phyloP scores from a whole-genome alignment of 2,797 vertebrate species.

The Rachycentron canadum region DNA sequence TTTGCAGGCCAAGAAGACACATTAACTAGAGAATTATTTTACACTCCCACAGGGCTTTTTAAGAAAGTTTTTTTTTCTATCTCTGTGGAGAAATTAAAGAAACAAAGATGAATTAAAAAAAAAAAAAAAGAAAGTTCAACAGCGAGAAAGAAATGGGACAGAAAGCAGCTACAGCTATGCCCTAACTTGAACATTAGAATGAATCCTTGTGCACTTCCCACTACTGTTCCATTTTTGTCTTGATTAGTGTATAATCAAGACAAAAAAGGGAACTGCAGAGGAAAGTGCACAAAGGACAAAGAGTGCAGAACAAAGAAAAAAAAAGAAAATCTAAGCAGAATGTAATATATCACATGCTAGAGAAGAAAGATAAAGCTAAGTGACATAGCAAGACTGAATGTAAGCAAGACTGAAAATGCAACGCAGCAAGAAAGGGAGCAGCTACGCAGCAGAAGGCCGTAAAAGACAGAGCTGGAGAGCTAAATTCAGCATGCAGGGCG shows the following conservation, averaged over 20 bases:
- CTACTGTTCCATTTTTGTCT: slow-evolving; percentile 1
- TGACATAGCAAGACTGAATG: slow-evolving; percentile 57
- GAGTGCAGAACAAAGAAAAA: slow-evolving; percentile 22
- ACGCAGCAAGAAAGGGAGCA: slow-evolving; percentile 61
- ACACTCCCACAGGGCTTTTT: slow-evolving; percentile 41
- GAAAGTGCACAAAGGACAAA: slow-evolving; percentile 19
- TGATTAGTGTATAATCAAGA: slow-evolving; percentile 30
- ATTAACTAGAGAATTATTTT: slow-evolving; percentile 51
- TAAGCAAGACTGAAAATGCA: slow-evolving; percentile 60
- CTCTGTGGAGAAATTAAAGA: slow-evolving; percentile 16
- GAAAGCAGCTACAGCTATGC: slow-evolving; percentile 11
- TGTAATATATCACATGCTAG: slow-evolving; percentile 31
- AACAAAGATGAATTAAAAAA: slow-evolving; percentile 42
- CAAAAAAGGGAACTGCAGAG: slow-evolving; percentile 33
- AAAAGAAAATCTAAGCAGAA: slow-evolving; percentile 11
- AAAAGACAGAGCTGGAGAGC: slow-evolving; percentile 63
- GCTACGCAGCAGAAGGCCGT: slow-evolving; percentile 54
- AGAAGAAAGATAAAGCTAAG: slow-evolving; percentile 38
- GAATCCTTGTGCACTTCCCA: background rate
- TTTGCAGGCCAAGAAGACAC: slow-evolving; percentile 49
- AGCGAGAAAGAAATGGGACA: slow-evolving; percentile 19
- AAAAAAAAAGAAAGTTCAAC: slow-evolving; percentile 20
- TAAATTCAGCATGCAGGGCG: slow-evolving; percentile 70
- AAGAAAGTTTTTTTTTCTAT: slow-evolving; percentile 35
- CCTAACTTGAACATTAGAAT: slow-evolving; percentile 17